Evolutionary conservation across 30 jellyfish, hydroid and myxozoan species (phyloP), one percentile per base, ranked within the genome.

Genomic region (Chrysaora quinquecirrha): DNA sequence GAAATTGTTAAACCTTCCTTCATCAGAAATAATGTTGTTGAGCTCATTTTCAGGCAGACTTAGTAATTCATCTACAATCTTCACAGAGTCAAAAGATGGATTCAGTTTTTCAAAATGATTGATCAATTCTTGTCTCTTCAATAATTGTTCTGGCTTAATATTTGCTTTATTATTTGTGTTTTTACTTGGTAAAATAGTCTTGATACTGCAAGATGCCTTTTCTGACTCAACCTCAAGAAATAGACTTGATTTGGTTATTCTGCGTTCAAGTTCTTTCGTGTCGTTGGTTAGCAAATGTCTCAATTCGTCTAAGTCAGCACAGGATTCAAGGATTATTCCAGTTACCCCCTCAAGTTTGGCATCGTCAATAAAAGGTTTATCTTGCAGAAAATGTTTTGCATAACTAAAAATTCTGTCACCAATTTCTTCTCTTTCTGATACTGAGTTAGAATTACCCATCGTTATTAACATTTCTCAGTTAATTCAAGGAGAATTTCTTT

Each of bases 1-100:
- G n/a, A 80, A 80, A 46, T 30, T 21, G 23, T 66, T 69, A 4
- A 80, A 67, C 29, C 63, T 79, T 11, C 67, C 28, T 50, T 78
- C 71, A 11, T 54, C 34, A 24, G 90, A 80, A 16, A 80, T 18
- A 21, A 80, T 56, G 30, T 65, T 23, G 2, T 69, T 31, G 3
- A 80, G 67, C 62, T 80, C 90, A 19, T 48, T 46, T 28, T 80
- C 90, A 21, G 31, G 71, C 21, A 80, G 78, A 34, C 71, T 80
- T 12, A 80, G 82, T 3, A 80, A 64, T 29, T 80, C 90, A 80
- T 65, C 76, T 28, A 75, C 73, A 0, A 80, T 72, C 30, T 66
- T 65, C 9, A 3, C 28, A 6, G 90, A 64, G 54, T 80, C 83
- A 2, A 80, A 21, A 2, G 48, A 28, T 9, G 90, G 84, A 20